Evolutionary conservation across 23 tunicate genomes (phyloP).

Genomic region (Clavelina lepadiformis): DNA sequence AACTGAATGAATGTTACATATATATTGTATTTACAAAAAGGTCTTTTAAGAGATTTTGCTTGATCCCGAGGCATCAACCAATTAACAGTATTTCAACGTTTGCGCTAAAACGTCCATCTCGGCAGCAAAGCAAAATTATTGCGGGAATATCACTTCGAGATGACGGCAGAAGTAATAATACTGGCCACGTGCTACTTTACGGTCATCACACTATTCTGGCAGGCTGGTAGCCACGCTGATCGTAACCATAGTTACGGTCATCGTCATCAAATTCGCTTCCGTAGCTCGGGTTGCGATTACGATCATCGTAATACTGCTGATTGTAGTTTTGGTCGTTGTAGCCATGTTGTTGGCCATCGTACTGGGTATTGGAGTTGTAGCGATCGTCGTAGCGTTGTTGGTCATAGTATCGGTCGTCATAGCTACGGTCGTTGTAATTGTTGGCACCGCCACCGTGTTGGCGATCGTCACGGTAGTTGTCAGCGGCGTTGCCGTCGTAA

Average conservation of each 20-base stretch:
- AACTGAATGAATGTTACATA: too few relatives aligned
- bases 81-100: too few relatives aligned
- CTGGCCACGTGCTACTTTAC: too few relatives aligned
- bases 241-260: slow-evolving; percentile 7
- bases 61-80: too few relatives aligned
- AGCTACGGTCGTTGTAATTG: slow-evolving; percentile 1
- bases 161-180: too few relatives aligned
- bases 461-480: slow-evolving; percentile 15
- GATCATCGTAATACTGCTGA: slow-evolving; percentile 3
- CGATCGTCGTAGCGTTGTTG: slow-evolving; percentile 9
- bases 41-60: too few relatives aligned
- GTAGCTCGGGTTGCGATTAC: slow-evolving; percentile 16
- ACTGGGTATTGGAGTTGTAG: slow-evolving; percentile 8
- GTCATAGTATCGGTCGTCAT: slow-evolving; percentile 12
- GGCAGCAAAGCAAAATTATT: too few relatives aligned
- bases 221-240: slow-evolving; percentile 46
- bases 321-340: slow-evolving; percentile 3
- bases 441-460: slow-evolving; percentile 23
- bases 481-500: slow-evolving; percentile 15
- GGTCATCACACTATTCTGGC: slow-evolving; percentile 42
- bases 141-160: too few relatives aligned
- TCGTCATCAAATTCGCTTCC: slow-evolving; percentile 52
- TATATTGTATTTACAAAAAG: too few relatives aligned
- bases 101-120: too few relatives aligned
- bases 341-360: background rate